These are phyloP conservation scores for Pantherophis guttatus DNA, from an alignment of 2,113 vertebrate genomes.

Conservation along the genomic window DNA sequence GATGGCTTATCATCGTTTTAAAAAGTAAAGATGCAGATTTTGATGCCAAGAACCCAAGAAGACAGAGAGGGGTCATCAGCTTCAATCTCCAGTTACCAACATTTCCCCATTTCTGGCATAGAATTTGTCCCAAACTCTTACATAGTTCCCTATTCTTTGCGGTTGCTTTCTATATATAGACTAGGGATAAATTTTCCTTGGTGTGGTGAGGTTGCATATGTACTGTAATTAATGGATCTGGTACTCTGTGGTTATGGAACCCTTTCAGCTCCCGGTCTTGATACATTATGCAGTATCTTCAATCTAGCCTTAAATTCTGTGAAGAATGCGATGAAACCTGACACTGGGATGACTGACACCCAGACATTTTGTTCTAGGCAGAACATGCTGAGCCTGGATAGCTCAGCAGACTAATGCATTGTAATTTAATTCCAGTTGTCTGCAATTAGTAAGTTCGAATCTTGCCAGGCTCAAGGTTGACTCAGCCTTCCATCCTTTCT, in stretches of 20 bases:
- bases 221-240: neutral
- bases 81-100: neutral
- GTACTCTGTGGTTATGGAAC: neutral
- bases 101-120: neutral
- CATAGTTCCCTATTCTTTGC: neutral
- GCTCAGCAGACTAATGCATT: too few relatives aligned
- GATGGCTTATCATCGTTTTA: neutral
- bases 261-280: neutral
- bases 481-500: too few relatives aligned
- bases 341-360: neutral
- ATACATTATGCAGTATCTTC: neutral
- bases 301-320: neutral
- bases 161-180: neutral
- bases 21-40: neutral
- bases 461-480: too few relatives aligned
- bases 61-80: neutral
- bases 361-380: neutral
- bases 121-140: neutral
- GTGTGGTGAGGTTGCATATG: neutral
- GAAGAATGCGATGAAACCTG: neutral
- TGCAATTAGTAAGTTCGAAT: too few relatives aligned
- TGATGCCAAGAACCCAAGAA: neutral
- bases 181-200: neutral
- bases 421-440: too few relatives aligned
- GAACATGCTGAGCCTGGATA: neutral